Base-by-base conservation (phyloP, 2,888 invertebrate species). In the Dasysyrphus tricinctus region DNA sequence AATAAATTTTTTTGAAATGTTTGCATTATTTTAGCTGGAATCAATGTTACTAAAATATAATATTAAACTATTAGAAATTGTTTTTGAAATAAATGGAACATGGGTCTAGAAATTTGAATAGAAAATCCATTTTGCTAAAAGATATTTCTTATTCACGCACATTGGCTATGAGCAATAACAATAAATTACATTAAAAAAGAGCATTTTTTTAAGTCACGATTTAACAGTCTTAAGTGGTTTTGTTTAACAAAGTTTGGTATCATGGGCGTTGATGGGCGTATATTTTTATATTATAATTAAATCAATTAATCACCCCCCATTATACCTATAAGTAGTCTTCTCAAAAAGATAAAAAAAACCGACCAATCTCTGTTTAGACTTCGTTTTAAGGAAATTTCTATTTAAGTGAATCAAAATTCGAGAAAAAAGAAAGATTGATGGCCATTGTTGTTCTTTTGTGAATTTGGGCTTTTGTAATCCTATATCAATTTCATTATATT, bases 261-360 rank as follows among this genome's bases (percentile, higher is more conserved):
- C 29, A 59, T 11, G 37, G 57, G 37, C 37, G 57, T 59, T 12
- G n/a, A n/a, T n/a, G 16, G 16, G 16, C 16, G 37, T 59, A 11
- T 57, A 16, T 54, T 8, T n/a, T n/a, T 57, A 2, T 32, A 37
- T 59, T n/a, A 4, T 8, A 37, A 59, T 19, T 9, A 9, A 37
- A 59, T 37, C 32, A 56, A 56, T 56, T 34, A 56, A 56, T 56
- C n/a, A 34, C 56, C 34, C 34, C 56, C n/a, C 56, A 56, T 56
- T 56, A 9, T 54, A n/a, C n/a, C n/a, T n/a, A 34, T 56, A 32
- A n/a, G 9, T 9, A 9, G 29, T 56, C 7, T 8, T 56, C n/a
- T 56, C 29, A 11, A 37, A 2, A 9, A 2, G 11, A 4, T 4
- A 56, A 32, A 4, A 14, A n/a, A 56, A 32, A n/a, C 32, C 8